These are phyloP conservation scores for Aegithalos caudatus DNA, from an alignment of 2,113 vertebrate genomes.

Conservation along the genomic window DNA sequence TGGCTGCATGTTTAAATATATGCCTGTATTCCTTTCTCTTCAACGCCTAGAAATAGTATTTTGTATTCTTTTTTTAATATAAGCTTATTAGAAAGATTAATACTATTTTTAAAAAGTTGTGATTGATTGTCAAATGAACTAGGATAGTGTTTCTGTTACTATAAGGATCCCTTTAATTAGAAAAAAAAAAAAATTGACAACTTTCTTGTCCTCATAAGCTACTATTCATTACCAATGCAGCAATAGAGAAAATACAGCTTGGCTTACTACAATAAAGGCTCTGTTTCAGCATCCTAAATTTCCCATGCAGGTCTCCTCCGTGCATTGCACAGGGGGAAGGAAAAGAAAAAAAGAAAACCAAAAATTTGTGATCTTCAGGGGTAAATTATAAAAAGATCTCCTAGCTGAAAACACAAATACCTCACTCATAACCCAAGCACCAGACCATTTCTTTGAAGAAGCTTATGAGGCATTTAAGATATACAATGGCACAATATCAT, in stretches of 20 bases:
- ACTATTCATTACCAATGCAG: not conserved
- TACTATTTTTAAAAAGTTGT: not conserved
- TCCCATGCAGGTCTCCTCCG: not conserved
- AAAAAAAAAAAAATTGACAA: not conserved
- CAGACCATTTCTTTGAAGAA: constrained; percentile 70
- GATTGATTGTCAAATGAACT: constrained; percentile 48
- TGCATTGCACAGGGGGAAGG: not conserved
- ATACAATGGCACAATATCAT: constrained; percentile 61
- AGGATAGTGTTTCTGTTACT: not conserved
- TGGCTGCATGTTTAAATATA: not conserved
- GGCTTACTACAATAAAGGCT: constrained; percentile 1
- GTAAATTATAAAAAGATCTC: constrained; percentile 26
- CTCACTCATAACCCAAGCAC: constrained; percentile 60
- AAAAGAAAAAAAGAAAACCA: not conserved
- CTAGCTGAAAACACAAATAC: constrained; percentile 44
- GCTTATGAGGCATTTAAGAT: constrained; percentile 68
- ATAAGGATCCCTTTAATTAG: not conserved
- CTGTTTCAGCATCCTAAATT: constrained; percentile 30
- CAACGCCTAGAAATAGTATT: not conserved
- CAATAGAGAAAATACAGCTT: not conserved
- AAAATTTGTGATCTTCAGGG: not conserved
- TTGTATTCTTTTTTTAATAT: not conserved
- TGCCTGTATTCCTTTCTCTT: not conserved
- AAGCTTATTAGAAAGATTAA: constrained; percentile 7
- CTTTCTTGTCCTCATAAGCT: not conserved